Percentiles rank a stretch among this genome's conserved stretches.
phyloP scores from a whole-genome alignment of 92 coral and sea anemone genomes.

The Siderastrea siderea region DNA sequence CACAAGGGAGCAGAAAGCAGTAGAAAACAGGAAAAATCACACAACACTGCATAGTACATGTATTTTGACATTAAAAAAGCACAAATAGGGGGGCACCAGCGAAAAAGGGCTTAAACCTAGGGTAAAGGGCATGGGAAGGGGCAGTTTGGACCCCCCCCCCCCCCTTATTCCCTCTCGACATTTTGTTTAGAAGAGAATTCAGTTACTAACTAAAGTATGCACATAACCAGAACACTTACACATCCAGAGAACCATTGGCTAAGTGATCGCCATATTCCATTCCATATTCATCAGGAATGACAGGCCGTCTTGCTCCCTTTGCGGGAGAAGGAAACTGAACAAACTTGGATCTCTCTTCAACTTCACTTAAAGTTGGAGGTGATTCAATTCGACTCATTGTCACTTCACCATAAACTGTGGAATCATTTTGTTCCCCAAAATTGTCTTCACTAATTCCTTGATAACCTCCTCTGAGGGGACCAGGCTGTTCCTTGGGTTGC shows the following conservation, averaged over 20 bases:
- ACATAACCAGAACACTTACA: constrained; percentile 56
- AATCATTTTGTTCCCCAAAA: constrained; percentile 8
- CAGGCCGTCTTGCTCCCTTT: constrained; percentile 53
- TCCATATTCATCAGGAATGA: constrained; percentile 54
- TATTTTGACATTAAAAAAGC: too few relatives aligned
- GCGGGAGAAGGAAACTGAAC: constrained; percentile 91
- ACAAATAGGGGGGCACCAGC: too few relatives aligned
- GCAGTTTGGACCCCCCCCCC: too few relatives aligned
- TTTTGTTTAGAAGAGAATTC: background rate
- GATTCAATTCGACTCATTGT: constrained; percentile 33
- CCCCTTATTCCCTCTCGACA: background rate
- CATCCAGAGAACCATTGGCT: constrained; percentile 48
- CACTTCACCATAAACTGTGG: constrained; percentile 30
- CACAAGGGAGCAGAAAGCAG: too few relatives aligned
- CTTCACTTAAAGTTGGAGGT: constrained; percentile 65
- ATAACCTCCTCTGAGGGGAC: background rate
- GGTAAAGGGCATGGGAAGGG: too few relatives aligned
- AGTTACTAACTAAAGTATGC: too few relatives aligned
- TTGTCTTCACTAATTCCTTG: constrained; percentile 19
- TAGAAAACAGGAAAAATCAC: too few relatives aligned
- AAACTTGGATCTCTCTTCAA: constrained; percentile 86
- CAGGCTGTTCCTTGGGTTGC: constrained; percentile 18
- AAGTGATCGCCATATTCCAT: constrained; percentile 66
- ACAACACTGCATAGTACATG: too few relatives aligned
- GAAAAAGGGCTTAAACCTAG: too few relatives aligned